Base-by-base conservation (phyloP, 2,888 invertebrate species). In the Synergus itoensis region DNA sequence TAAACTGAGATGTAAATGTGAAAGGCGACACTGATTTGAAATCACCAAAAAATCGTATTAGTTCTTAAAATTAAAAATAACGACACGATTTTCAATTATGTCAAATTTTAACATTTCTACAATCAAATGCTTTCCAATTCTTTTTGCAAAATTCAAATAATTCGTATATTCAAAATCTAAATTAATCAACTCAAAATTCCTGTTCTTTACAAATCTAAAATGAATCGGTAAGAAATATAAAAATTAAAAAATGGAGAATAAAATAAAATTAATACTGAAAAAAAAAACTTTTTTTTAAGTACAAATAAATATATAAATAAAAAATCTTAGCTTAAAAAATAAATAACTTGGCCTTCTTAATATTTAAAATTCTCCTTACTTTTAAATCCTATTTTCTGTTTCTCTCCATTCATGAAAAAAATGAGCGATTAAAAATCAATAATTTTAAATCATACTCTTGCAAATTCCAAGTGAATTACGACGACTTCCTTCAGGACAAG, bases 401-500 rank as follows among this genome's bases (percentile, higher is more conserved):
- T 53, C 14, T 8, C 8, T n/a, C n/a, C 53, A n/a, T 48, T n/a
- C 16, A 63, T 4, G 1, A 41, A 41, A 36, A 41, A 40, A 14
- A 41, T 4, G 41, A 1, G 40, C 18, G 41, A 41, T 41, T 16
- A 1, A 48, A 21, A 16, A 21, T 16, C 21, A 28, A 7, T 21
- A 69, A 43, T 41, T 43, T 45, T 69, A 48, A 73, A 73, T 16
- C n/a, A 48, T 48, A 73, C n/a, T 11, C 36, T 78, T 88, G 78
- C 91, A 91, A 7, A 84, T 21, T 5, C 90, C 89, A 7, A 86
- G 79, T 16, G 80, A 64, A 79, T 85, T 87, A 78, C 88, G 84
- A 1, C 87, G 86, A 65, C 87, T 90, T 14, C 91, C 91, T 0
- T 79, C 28, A 7, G 89, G 90, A 80, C 91, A 91, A 4, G 67